Base-by-base conservation (phyloP, 2,888 invertebrate species). In the Carterocephalus palaemon region DNA sequence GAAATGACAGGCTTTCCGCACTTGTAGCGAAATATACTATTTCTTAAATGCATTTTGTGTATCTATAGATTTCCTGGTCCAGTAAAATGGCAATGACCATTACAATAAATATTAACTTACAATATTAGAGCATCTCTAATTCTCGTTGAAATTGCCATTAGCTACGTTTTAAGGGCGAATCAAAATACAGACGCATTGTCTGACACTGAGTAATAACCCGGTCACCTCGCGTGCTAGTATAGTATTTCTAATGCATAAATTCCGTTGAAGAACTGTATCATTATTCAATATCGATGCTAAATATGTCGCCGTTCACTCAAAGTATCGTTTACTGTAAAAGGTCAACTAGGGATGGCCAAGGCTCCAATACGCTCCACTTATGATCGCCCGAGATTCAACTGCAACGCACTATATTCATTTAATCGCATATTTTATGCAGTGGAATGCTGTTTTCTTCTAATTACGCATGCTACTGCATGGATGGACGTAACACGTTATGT, bases 301-400 rank as follows among this genome's bases (percentile, higher is more conserved):
- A 72, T 59, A 54, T 72, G 73, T 76, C 76, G 75, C 60, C 62
- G 49, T 51, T 62, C 62, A 62, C 60, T 56, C 46, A 43, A 32
- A 51, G 57, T 47, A 57, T 55, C 49, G 48, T 15, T 42, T 22
- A 31, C 37, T 31, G 13, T 32, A 37, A 57, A 57, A 62, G 62
- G 60, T 59, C 60, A 51, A 32, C 61, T 26, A 49, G 56, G 45
- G 59, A 57, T 57, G 57, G 49, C 52, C 54, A 57, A 60, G 60
- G 60, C 51, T 46, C 55, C 47, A 58, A 52, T 59, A 37, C 70
- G 72, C 70, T 73, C 71, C 48, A 70, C 62, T 67, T 74, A 57
- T 22, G 29, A 29, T 36, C 29, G 40, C 7, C 13, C 34, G 29
- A 36, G 29, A 43, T 37, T 42, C 42, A 42, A 42, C 23, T 20